These are phyloP conservation scores for Nannoperca australis DNA, from an alignment of 2,797 vertebrate species.

Conservation along the genomic window DNA sequence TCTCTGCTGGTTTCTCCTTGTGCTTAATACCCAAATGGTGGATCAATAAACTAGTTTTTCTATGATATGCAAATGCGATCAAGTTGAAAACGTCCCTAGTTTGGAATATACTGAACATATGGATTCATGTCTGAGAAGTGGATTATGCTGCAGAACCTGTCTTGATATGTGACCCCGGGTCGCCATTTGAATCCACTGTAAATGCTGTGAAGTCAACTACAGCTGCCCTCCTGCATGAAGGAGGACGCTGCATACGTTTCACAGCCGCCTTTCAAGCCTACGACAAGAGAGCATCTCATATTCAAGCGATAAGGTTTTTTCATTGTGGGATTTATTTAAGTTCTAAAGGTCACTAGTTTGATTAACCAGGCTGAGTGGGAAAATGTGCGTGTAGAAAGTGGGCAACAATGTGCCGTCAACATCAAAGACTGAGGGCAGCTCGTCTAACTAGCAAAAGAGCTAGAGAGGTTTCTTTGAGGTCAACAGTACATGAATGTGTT, in stretches of 20 bases:
- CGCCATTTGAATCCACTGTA: background rate
- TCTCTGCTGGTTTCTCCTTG: too few relatives aligned
- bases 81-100: background rate
- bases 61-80: too few relatives aligned
- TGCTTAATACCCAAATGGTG: too few relatives aligned
- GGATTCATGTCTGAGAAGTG: background rate
- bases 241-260: background rate
- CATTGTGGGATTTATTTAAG: background rate
- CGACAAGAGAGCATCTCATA: background rate
- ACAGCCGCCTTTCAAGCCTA: background rate
- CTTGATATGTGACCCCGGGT: background rate
- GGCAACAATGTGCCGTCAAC: constrained; percentile 19
- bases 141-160: background rate
- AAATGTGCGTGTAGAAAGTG: constrained; percentile 15
- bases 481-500: constrained; percentile 1
- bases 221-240: background rate
- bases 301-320: background rate
- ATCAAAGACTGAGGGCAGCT: constrained; percentile 9
- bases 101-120: background rate
- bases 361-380: background rate
- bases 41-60: too few relatives aligned
- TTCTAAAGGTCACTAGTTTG: constrained; percentile 31
- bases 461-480: constrained; percentile 18
- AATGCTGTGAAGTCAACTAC: background rate
- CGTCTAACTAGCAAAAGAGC: background rate